Percentiles rank a stretch among this genome's conserved stretches.
phyloP scores from a whole-genome alignment of 2,113 vertebrate species.

The Tylochromis polylepis region DNA sequence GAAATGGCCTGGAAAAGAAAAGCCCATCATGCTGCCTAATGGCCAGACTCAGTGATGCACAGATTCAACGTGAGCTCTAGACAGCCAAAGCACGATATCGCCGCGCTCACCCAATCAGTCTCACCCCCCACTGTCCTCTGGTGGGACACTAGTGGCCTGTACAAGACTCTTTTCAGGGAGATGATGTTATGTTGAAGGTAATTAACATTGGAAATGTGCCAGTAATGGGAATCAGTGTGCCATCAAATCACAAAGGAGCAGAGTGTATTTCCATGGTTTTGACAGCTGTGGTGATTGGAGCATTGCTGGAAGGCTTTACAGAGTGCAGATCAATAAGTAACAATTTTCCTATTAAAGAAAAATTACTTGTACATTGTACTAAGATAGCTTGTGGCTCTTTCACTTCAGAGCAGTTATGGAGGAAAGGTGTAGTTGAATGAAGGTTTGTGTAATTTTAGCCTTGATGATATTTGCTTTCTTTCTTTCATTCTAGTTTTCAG shows the following conservation, averaged over 20 bases:
- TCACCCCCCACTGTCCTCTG: slow-evolving; percentile 56
- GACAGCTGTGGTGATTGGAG: slow-evolving; percentile 93
- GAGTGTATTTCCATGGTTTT: slow-evolving; percentile 83
- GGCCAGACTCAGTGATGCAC: slow-evolving; percentile 66
- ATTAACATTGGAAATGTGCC: slow-evolving; percentile 67
- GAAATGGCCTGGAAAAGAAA: slow-evolving; percentile 76
- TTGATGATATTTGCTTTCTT: background rate
- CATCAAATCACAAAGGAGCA: slow-evolving; percentile 72
- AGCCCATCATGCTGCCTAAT: slow-evolving; percentile 74
- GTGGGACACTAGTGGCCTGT: slow-evolving; percentile 43
- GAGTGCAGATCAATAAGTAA: slow-evolving; percentile 95
- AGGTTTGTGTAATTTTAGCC: slow-evolving; percentile 1
- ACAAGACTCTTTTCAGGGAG: slow-evolving; percentile 38
- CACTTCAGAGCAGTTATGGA: slow-evolving; percentile 70
- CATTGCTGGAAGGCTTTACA: slow-evolving; percentile 88
- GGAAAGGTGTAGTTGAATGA: slow-evolving; percentile 12
- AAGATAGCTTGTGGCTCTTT: slow-evolving; percentile 88
- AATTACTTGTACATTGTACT: slow-evolving; percentile 87
- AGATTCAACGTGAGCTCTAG: slow-evolving; percentile 54
- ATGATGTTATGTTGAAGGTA: slow-evolving; percentile 54
- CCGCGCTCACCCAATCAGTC: slow-evolving; percentile 34
- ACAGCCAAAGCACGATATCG: slow-evolving; percentile 48
- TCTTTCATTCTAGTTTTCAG: background rate
- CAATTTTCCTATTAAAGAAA: slow-evolving; percentile 98
- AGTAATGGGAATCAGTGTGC: slow-evolving; percentile 51